phyloP scores from a whole-genome alignment of 2,113 vertebrate genomes.

The Ptychochromis oligacanthus region DNA sequence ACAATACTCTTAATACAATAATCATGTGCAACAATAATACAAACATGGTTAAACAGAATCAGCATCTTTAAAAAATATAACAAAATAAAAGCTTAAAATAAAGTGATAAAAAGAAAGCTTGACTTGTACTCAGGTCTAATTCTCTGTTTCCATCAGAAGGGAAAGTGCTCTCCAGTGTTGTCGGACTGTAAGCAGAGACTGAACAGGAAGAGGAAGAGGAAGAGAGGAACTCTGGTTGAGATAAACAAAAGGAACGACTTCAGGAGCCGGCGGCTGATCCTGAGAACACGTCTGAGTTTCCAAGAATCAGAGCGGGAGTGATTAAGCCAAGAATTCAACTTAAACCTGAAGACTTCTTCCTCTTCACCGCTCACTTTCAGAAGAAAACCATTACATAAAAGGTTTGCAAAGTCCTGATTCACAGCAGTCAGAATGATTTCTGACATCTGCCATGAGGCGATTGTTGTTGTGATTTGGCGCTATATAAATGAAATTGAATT shows the following conservation, averaged over 20 bases:
- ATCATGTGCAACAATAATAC: background rate
- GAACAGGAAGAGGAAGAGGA: slow-evolving; percentile 31
- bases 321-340: background rate
- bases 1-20: background rate
- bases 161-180: slow-evolving; percentile 33
- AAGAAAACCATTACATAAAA: background rate
- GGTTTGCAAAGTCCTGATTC: background rate
- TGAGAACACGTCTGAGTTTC: slow-evolving; percentile 7
- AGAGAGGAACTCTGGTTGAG: slow-evolving; percentile 1
- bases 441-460: no score
- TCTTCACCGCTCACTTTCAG: no score
- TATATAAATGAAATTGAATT: no score
- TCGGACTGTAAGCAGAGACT: background rate
- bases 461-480: no score
- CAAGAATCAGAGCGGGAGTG: background rate
- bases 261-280: background rate
- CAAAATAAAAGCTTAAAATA: background rate
- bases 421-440: background rate
- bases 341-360: background rate
- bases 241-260: slow-evolving; percentile 28
- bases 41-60: background rate
- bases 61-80: background rate
- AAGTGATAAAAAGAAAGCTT: background rate
- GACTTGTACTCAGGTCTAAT: background rate
- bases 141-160: background rate